Percentiles rank a stretch among this genome's conserved stretches.
Evolutionary conservation across 2,797 vertebrate species (phyloP).

Genomic region (Tachyglossus aculeatus): DNA sequence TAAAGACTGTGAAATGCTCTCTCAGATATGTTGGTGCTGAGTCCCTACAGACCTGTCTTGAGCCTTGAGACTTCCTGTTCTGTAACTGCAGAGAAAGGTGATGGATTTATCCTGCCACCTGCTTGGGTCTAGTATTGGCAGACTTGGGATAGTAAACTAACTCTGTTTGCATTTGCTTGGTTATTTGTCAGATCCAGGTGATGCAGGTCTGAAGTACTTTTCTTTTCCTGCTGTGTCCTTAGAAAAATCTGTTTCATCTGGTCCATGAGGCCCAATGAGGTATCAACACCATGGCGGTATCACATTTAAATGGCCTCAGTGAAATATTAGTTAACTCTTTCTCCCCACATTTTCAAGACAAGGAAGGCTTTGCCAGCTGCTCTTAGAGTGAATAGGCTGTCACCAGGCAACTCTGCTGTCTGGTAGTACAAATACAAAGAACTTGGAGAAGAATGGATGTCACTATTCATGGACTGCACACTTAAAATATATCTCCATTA

Average conservation of each 20-base stretch:
- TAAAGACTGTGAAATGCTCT: conserved; percentile 31
- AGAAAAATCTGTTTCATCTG: conserved; percentile 39
- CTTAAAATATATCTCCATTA: conserved; percentile 53
- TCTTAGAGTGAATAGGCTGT: conserved; percentile 53
- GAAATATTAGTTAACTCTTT: conserved; percentile 59
- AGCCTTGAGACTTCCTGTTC: conserved; percentile 35
- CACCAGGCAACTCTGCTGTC: conserved; percentile 60
- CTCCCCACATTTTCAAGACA: conserved; percentile 34
- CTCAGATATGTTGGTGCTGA: conserved; percentile 47
- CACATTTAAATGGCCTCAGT: conserved; percentile 51
- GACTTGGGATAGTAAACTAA: conserved; percentile 10
- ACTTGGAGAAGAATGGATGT: conserved; percentile 44
- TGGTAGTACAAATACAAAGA: conserved; percentile 43
- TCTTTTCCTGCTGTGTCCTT: conserved; percentile 32
- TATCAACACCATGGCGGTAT: conserved; percentile 31
- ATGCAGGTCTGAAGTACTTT: conserved; percentile 21
- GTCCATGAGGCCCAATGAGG: conserved; percentile 23
- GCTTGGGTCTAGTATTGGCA: conserved; percentile 23
- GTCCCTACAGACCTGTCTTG: conserved; percentile 26
- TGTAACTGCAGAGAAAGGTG: conserved; percentile 26
- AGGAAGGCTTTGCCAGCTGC: conserved; percentile 56
- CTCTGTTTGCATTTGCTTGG: conserved; percentile 36
- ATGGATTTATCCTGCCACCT: conserved; percentile 9
- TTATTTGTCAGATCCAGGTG: conserved; percentile 12
- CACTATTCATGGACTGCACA: conserved; percentile 38